These are phyloP conservation scores for Tetropium fuscum DNA, from an alignment of 2,888 invertebrate species.

Conservation along the genomic window DNA sequence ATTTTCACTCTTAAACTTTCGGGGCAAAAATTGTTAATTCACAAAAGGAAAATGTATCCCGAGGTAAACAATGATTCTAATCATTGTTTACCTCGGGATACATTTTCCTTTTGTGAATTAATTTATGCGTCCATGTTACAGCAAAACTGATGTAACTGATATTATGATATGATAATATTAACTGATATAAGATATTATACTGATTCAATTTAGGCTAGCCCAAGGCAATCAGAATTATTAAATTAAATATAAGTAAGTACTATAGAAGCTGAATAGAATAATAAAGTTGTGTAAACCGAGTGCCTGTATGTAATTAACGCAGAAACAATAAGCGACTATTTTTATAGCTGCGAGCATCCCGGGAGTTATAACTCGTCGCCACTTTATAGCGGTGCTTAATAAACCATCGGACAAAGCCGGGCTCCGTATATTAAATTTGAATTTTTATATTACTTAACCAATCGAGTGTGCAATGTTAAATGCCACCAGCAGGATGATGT, in stretches of 20 bases:
- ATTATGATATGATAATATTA: no score
- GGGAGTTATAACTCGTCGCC: background rate
- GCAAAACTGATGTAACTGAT: constrained; percentile 21
- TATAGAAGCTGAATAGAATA: background rate
- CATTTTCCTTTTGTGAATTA: no score
- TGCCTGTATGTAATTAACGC: constrained; percentile 43
- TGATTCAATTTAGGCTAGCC: background rate
- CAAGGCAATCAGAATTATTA: no score
- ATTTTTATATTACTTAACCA: constrained; percentile 67
- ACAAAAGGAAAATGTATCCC: constrained; percentile 34
- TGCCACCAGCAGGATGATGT: constrained; percentile 58
- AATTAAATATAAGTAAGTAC: background rate
- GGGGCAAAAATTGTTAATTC: constrained; percentile 26
- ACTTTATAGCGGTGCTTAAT: constrained; percentile 43
- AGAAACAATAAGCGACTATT: constrained; percentile 41
- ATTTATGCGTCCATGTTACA: constrained; percentile 36
- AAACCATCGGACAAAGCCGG: constrained; percentile 38
- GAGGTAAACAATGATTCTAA: constrained; percentile 24
- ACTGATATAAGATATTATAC: constrained; percentile 24
- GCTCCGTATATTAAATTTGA: constrained; percentile 63
- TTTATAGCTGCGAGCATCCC: constrained; percentile 25
- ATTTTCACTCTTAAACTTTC: no score
- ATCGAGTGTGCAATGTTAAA: constrained; percentile 64
- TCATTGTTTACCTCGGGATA: no score
- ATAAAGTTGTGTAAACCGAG: constrained; percentile 4